A percentile compares a stretch with the other conserved stretches of the same genome.
Evolutionary conservation across 2,113 vertebrate genomes (phyloP).

Genomic region (Dipodomys spectabilis): DNA sequence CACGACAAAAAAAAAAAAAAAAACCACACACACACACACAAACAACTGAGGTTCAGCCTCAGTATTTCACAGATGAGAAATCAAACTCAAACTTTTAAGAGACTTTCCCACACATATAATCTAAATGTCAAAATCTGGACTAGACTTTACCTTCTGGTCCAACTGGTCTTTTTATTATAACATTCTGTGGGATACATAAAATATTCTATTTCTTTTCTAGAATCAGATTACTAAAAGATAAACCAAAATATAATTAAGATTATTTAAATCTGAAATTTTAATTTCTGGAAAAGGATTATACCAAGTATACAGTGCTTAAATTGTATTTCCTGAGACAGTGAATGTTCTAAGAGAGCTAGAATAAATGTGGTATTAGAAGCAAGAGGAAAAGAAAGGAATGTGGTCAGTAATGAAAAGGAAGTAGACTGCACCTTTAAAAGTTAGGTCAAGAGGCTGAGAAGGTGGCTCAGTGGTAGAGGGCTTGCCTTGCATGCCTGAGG

Average conservation of each 20-base stretch:
- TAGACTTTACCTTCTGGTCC: slow-evolving; percentile 55
- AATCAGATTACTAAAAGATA: slow-evolving; percentile 23
- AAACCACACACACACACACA: too few species aligned
- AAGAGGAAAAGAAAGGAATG: not conserved
- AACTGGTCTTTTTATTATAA: slow-evolving; percentile 41
- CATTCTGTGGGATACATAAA: slow-evolving; percentile 13
- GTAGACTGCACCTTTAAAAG: not conserved
- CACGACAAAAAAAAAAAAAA: too few species aligned
- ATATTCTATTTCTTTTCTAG: slow-evolving; percentile 41
- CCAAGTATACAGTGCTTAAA: not conserved
- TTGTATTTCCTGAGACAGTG: not conserved
- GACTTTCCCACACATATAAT: not conserved
- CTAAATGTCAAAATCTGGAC: slow-evolving; percentile 61
- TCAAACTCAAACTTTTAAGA: slow-evolving; percentile 29
- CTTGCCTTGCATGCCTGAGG: too few species aligned
- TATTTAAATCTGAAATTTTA: slow-evolving; percentile 35
- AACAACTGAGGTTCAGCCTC: not conserved
- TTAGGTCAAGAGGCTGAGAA: too few species aligned
- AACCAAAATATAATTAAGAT: not conserved
- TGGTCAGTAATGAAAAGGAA: not conserved
- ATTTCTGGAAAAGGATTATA: slow-evolving; percentile 28
- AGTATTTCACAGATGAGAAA: slow-evolving; percentile 31
- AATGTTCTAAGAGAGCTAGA: not conserved
- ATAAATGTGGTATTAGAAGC: not conserved
- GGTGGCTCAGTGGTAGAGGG: too few species aligned